These are phyloP conservation scores for Atractosteus spatula DNA, from an alignment of 2,113 vertebrate species.

Conservation along the genomic window DNA sequence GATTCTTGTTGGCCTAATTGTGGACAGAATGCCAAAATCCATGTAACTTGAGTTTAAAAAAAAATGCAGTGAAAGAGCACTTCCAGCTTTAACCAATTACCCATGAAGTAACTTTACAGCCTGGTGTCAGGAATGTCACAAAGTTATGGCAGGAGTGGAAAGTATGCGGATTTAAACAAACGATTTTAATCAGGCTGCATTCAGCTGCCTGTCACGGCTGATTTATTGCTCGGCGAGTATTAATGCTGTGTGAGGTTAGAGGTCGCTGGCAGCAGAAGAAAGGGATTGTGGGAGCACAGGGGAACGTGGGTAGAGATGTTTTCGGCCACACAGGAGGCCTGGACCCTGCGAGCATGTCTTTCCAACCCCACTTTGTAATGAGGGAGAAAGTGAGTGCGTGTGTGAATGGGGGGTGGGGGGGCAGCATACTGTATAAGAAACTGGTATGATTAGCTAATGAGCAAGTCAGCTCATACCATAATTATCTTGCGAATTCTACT, in stretches of 20 bases:
- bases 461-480: too few species aligned
- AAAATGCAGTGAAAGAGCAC: constrained; percentile 8
- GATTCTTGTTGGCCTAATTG: background rate
- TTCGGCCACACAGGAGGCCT: constrained; percentile 27
- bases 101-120: constrained; percentile 41
- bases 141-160: constrained; percentile 53
- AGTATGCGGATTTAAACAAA: constrained; percentile 70
- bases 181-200: constrained; percentile 67
- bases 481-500: too few species aligned
- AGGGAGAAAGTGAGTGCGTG: too few species aligned
- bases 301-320: constrained; percentile 29
- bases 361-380: background rate
- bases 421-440: too few species aligned
- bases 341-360: constrained; percentile 20
- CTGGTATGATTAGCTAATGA: background rate
- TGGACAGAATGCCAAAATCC: background rate
- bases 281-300: constrained; percentile 25
- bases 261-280: constrained; percentile 45
- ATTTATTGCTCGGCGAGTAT: constrained; percentile 65
- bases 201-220: constrained; percentile 61
- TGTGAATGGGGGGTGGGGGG: too few species aligned
- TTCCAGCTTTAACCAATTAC: constrained; percentile 41
- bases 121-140: constrained; percentile 48
- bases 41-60: background rate
- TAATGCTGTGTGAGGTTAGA: constrained; percentile 50